A percentile compares a stretch with the other conserved stretches of the same genome.
phyloP scores from a whole-genome alignment of 2,888 invertebrate species.

The Belgica antarctica region DNA sequence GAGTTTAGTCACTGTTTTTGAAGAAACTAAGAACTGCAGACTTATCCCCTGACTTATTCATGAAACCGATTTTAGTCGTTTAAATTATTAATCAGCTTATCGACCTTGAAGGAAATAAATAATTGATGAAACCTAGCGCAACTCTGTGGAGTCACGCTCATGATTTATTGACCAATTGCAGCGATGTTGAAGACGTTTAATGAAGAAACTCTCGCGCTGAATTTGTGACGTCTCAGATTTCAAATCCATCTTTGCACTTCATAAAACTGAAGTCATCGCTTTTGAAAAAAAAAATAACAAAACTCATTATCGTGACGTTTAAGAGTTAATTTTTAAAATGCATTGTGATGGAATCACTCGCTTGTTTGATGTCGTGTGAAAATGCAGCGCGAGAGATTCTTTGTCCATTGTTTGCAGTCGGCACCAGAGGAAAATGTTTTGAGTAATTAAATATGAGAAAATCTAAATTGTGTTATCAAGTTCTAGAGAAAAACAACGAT shows the following conservation, averaged over 20 bases:
- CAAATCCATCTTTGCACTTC: background rate
- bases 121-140: background rate
- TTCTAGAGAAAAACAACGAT: background rate
- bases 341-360: conserved; percentile 39
- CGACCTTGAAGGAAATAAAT: background rate
- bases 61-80: background rate
- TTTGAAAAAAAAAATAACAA: too few relatives aligned
- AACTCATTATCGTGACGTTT: conserved; percentile 39
- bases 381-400: conserved; percentile 2
- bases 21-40: too few relatives aligned
- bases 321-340: conserved; percentile 35
- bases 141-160: background rate
- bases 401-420: conserved; percentile 35
- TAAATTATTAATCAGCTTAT: conserved; percentile 21
- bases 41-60: conserved; percentile 30
- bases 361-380: conserved; percentile 40
- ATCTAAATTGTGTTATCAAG: conserved; percentile 43
- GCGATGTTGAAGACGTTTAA: too few relatives aligned
- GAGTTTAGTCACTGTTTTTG: background rate
- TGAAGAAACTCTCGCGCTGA: too few relatives aligned
- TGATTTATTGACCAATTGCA: too few relatives aligned
- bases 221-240: background rate
- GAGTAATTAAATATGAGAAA: conserved; percentile 35
- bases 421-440: background rate
- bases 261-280: conserved; percentile 34